phyloP scores from a whole-genome alignment of 2,113 vertebrate species.

The Passer domesticus region DNA sequence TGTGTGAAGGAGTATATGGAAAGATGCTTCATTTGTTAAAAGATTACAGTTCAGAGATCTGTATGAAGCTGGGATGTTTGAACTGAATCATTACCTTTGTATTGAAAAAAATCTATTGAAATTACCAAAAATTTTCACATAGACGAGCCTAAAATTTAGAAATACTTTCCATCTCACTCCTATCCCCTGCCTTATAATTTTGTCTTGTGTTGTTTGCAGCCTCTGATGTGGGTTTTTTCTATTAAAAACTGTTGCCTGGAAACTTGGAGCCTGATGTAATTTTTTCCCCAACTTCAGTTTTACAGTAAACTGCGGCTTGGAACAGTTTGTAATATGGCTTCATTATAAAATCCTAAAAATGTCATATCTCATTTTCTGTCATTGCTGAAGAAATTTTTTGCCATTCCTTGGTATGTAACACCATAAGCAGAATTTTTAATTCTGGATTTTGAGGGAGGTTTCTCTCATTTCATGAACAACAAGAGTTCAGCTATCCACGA shows the following conservation, averaged over 20 bases:
- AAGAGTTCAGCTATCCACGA: not conserved
- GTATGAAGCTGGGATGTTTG: not conserved
- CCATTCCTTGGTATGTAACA: not conserved
- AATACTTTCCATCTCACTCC: not conserved
- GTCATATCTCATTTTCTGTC: not conserved
- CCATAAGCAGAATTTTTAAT: not conserved
- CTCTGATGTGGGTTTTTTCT: not conserved
- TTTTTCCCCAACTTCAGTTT: not conserved
- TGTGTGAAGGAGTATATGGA: not conserved
- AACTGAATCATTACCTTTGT: not conserved
- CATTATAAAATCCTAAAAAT: not conserved
- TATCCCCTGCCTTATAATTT: not conserved
- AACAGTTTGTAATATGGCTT: not conserved
- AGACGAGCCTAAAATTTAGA: not conserved
- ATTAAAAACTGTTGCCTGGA: not conserved
- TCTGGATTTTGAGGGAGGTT: not conserved
- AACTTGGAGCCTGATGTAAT: not conserved
- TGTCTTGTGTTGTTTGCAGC: not conserved
- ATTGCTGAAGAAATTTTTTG: not conserved
- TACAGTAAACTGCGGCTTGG: not conserved
- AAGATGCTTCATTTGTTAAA: not conserved
- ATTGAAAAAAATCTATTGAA: not conserved
- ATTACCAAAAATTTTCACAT: not conserved
- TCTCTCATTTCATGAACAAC: not conserved
- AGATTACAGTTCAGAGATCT: not conserved